Conservation (phyloP, 2,888 invertebrate species). For the Congeria kusceri region DNA sequence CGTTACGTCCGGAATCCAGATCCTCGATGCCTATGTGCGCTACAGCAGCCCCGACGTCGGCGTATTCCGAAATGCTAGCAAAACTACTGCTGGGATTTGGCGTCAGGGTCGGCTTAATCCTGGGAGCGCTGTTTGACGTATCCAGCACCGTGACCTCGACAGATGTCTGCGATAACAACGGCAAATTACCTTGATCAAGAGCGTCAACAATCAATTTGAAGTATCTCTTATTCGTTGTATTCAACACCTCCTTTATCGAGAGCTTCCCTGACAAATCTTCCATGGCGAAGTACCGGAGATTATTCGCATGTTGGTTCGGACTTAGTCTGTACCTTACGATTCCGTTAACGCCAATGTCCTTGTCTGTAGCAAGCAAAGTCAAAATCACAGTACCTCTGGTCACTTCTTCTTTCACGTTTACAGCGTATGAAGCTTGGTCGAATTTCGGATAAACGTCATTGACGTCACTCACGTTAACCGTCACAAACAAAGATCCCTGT, state of each 20-base stretch:
- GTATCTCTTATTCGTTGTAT: constrained; percentile 48
- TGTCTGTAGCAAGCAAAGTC: constrained; percentile 91
- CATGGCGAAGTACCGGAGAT: constrained; percentile 61
- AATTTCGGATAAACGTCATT: constrained; percentile 72
- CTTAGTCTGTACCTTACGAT: constrained; percentile 85
- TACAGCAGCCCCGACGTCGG: constrained; percentile 69
- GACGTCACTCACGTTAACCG: constrained; percentile 61
- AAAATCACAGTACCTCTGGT: constrained; percentile 55
- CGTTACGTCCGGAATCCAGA: constrained; percentile 71
- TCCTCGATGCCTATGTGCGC: constrained; percentile 69
- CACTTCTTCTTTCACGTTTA: constrained; percentile 68
- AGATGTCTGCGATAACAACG: constrained; percentile 65
- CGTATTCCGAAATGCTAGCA: constrained; percentile 67
- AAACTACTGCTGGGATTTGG: constrained; percentile 37
- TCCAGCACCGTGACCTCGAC: constrained; percentile 88
- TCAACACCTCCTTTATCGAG: constrained; percentile 52
- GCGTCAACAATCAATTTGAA: constrained; percentile 69
- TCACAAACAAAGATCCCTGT: constrained; percentile 60
- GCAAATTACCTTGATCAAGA: constrained; percentile 61
- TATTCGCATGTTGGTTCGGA: constrained; percentile 55
- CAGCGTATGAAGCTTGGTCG: constrained; percentile 52
- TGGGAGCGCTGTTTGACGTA: constrained; percentile 97
- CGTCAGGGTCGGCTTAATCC: constrained; percentile 82
- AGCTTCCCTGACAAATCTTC: constrained; percentile 69
- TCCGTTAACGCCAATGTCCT: constrained; percentile 92